Percentiles rank a stretch among this genome's conserved stretches.
Conservation (phyloP, 1,140 invertebrate genomes). For the Platorchestia sp. region DNA sequence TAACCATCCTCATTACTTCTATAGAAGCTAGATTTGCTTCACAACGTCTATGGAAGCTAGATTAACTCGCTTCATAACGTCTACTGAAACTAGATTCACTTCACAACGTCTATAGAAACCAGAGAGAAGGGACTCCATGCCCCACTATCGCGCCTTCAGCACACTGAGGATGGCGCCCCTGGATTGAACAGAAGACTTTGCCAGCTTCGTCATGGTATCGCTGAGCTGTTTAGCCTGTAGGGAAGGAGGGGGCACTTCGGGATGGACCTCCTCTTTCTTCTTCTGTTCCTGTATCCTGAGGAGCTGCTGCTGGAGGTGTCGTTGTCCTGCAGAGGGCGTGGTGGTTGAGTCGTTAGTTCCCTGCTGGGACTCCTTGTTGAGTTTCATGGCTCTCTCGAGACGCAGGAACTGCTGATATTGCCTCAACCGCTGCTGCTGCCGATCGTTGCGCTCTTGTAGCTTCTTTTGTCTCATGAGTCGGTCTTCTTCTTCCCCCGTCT, state of each 20-base stretch:
- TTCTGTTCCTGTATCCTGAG: not conserved
- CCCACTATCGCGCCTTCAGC: not conserved
- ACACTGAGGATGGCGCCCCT: slow-evolving; percentile 9
- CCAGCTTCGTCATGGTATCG: not conserved
- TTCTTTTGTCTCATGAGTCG: slow-evolving; percentile 6
- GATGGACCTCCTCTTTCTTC: not conserved
- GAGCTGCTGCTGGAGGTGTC: not conserved
- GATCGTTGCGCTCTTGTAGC: slow-evolving; percentile 6
- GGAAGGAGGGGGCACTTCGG: not conserved
- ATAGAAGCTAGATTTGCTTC: too few relatives aligned
- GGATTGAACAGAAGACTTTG: not conserved
- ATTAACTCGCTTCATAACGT: too few relatives aligned
- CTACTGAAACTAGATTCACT: too few relatives aligned
- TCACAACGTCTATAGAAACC: too few relatives aligned
- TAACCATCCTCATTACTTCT: too few relatives aligned
- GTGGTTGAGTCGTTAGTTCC: not conserved
- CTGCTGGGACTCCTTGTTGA: not conserved
- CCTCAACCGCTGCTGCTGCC: not conserved
- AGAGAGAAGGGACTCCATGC: too few relatives aligned
- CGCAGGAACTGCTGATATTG: slow-evolving; percentile 46
- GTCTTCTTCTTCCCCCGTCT: not conserved
- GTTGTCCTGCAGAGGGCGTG: not conserved
- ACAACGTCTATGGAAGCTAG: too few relatives aligned
- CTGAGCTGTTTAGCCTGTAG: not conserved
- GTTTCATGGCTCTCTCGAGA: slow-evolving; percentile 21